Evolutionary conservation across 1,140 invertebrate genomes (phyloP).

Genomic region (Eumaeus atala): DNA sequence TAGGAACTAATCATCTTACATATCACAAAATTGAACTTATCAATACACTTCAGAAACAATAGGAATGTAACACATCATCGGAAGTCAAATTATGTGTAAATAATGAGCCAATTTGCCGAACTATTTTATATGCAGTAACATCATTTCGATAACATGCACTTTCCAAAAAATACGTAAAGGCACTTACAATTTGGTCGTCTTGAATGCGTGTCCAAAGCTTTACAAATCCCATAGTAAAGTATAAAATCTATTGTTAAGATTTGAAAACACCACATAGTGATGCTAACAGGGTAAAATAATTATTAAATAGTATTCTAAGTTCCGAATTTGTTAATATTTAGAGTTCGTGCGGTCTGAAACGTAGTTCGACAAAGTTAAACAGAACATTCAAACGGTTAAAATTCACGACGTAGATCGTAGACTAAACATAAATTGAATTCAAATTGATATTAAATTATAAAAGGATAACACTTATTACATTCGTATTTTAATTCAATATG

Average conservation of each 20-base stretch:
- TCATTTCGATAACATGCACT: constrained; percentile 20
- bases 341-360: neutral
- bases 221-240: constrained; percentile 3
- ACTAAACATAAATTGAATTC: neutral
- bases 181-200: constrained; percentile 59
- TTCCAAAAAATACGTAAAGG: constrained; percentile 54
- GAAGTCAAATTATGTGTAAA: constrained; percentile 10
- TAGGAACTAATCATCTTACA: constrained; percentile 65
- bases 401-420: too few species aligned
- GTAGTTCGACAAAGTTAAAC: neutral
- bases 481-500: constrained; percentile 73
- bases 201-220: constrained; percentile 16
- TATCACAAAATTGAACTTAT: constrained; percentile 63
- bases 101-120: constrained; percentile 23
- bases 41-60: constrained; percentile 45
- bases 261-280: neutral
- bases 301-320: neutral
- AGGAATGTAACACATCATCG: constrained; percentile 32
- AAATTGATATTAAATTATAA: constrained; percentile 49
- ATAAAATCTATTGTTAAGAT: constrained; percentile 6
- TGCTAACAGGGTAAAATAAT: neutral
- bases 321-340: too few species aligned
- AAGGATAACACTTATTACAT: constrained; percentile 65
- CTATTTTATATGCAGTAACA: constrained; percentile 18
- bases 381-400: neutral